Percentiles rank a stretch among this genome's conserved stretches.
These are phyloP conservation scores for Suricata suricatta DNA, from an alignment of 2,113 vertebrate species.

Conservation along the genomic window DNA sequence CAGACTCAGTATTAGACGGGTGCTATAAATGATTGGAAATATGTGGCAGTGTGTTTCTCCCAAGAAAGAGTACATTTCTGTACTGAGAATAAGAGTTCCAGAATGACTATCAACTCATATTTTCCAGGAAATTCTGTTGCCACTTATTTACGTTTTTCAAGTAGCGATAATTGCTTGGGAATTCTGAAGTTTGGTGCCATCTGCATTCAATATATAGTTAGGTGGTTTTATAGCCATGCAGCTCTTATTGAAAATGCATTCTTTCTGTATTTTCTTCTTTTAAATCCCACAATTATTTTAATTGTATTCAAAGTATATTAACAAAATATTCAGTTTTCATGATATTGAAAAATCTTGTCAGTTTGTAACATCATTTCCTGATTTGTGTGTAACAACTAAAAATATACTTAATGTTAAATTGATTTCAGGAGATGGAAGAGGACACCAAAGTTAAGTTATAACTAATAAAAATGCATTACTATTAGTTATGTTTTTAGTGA, in stretches of 20 bases:
- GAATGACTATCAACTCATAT: neutral
- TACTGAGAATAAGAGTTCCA: neutral
- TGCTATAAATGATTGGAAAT: neutral
- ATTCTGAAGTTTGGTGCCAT: neutral
- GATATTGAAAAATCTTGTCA: neutral
- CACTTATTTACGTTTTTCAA: neutral
- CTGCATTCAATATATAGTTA: neutral
- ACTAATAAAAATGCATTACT: conserved; percentile 9
- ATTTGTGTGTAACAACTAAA: neutral
- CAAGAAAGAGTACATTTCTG: neutral
- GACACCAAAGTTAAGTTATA: neutral
- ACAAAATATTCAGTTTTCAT: neutral
- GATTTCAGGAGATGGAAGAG: neutral
- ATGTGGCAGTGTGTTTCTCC: neutral
- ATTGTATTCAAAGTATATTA: neutral
- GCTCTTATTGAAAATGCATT: neutral
- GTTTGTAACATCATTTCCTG: neutral
- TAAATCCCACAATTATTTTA: neutral
- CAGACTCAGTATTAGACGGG: neutral
- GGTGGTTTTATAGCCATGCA: neutral
- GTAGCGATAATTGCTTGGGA: neutral
- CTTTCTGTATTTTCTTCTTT: neutral
- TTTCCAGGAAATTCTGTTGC: neutral
- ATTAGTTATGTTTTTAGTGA: neutral
- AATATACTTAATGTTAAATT: neutral